Percentiles rank a stretch among this genome's conserved stretches.
Conservation (phyloP, 2,888 invertebrate species). For the Plagodis dolabraria region DNA sequence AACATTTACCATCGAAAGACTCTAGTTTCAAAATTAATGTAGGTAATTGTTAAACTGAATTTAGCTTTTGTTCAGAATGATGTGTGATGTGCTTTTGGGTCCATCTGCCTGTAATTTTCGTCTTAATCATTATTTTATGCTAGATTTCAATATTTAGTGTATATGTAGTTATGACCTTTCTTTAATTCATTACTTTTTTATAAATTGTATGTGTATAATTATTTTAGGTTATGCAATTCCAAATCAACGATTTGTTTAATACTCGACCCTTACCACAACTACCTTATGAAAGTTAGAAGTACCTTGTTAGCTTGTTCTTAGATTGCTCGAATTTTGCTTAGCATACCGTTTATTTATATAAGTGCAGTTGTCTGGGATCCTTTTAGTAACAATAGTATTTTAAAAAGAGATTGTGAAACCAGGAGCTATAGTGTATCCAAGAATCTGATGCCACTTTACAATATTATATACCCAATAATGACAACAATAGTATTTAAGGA, state of each 20-base stretch:
- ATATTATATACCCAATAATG: too few species aligned
- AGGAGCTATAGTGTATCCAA: too few species aligned
- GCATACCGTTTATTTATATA: slow-evolving; percentile 49
- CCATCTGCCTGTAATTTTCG: not conserved
- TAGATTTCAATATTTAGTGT: slow-evolving; percentile 6
- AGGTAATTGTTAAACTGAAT: slow-evolving; percentile 7
- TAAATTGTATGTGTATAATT: slow-evolving; percentile 15
- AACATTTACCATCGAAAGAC: slow-evolving; percentile 16
- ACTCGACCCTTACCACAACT: slow-evolving; percentile 47
- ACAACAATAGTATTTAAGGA: too few species aligned
- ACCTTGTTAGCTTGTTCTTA: slow-evolving; percentile 45
- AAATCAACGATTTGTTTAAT: slow-evolving; percentile 41
- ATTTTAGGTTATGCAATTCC: slow-evolving; percentile 25
- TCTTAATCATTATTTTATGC: not conserved
- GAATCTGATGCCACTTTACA: too few species aligned
- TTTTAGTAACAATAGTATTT: slow-evolving; percentile 34
- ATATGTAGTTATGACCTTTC: slow-evolving; percentile 13
- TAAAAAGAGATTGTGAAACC: not conserved
- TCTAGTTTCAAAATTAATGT: slow-evolving; percentile 4
- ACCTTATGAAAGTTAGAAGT: slow-evolving; percentile 45
- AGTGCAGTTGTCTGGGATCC: slow-evolving; percentile 52
- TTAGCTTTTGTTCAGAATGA: not conserved
- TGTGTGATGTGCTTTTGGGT: not conserved
- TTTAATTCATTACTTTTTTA: slow-evolving; percentile 13
- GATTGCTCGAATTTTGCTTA: slow-evolving; percentile 52